Percentiles rank a stretch among this genome's conserved stretches.
Evolutionary conservation across 2,113 vertebrate species (phyloP).

Genomic region (Labrus mixtus): DNA sequence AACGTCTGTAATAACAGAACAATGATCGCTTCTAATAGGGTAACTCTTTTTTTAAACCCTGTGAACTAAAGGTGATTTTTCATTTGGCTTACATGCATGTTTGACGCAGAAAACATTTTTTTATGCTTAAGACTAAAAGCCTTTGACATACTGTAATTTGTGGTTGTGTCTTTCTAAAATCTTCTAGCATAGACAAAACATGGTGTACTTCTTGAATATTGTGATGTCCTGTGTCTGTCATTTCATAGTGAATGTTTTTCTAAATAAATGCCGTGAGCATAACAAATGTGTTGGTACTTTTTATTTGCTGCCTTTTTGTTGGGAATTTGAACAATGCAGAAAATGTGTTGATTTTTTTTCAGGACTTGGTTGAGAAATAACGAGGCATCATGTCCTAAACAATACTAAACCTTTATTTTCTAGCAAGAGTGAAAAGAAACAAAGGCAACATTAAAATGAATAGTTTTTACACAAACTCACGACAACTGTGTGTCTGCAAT

Average conservation of each 20-base stretch:
- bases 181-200: slow-evolving; percentile 56
- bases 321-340: neutral
- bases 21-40: neutral
- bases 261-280: slow-evolving; percentile 73
- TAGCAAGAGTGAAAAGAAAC: slow-evolving; percentile 88
- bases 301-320: neutral
- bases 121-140: slow-evolving; percentile 37
- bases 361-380: slow-evolving; percentile 37
- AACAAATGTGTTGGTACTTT: neutral
- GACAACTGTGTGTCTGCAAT: slow-evolving; percentile 83
- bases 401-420: slow-evolving; percentile 89
- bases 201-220: slow-evolving; percentile 64
- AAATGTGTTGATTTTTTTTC: too few relatives aligned
- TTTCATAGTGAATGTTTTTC: slow-evolving; percentile 75
- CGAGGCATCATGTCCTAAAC: slow-evolving; percentile 78
- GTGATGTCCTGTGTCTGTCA: slow-evolving; percentile 67
- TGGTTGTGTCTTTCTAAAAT: slow-evolving; percentile 68
- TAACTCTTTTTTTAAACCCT: neutral
- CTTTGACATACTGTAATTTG: slow-evolving; percentile 61
- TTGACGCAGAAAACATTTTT: slow-evolving; percentile 36
- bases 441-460: slow-evolving; percentile 87
- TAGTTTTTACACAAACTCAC: slow-evolving; percentile 86
- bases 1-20: neutral
- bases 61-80: slow-evolving; percentile 31
- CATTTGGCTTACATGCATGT: slow-evolving; percentile 72